Conservation (phyloP, 2,113 vertebrate genomes). For the Tragelaphus strepsiceros region DNA sequence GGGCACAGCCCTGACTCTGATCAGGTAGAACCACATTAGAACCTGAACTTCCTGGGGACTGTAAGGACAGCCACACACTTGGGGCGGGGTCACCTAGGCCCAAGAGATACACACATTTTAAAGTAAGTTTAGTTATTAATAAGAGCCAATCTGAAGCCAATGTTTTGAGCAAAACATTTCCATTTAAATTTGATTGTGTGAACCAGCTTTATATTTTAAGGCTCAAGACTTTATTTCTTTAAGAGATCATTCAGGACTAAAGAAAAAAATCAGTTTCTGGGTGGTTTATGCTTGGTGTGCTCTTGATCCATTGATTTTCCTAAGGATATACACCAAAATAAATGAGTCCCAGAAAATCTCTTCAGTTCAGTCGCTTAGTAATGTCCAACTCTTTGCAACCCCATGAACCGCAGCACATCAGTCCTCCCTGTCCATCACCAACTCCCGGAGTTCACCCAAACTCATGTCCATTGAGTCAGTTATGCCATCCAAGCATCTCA, state of each 20-base stretch:
- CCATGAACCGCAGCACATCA: background rate
- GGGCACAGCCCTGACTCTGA: background rate
- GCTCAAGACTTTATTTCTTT: background rate
- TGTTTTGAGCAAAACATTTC: background rate
- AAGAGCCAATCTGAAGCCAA: background rate
- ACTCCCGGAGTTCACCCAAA: too few species aligned
- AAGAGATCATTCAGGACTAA: background rate
- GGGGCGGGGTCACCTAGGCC: background rate
- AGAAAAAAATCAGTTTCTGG: background rate
- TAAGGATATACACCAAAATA: background rate
- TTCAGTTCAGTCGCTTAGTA: accelerated
- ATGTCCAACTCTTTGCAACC: accelerated
- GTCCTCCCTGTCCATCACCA: too few species aligned
- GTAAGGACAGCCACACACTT: background rate
- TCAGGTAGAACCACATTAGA: background rate
- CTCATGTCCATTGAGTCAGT: too few species aligned
- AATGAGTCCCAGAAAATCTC: background rate
- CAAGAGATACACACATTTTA: background rate
- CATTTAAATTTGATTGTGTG: background rate
- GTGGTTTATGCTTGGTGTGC: background rate
- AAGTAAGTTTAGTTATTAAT: background rate
- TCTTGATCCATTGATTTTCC: background rate
- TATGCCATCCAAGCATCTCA: too few species aligned
- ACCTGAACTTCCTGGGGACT: background rate
- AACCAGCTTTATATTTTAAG: background rate